phyloP scores from a whole-genome alignment of 2,888 invertebrate species.

The Monoplex corrugatus region DNA sequence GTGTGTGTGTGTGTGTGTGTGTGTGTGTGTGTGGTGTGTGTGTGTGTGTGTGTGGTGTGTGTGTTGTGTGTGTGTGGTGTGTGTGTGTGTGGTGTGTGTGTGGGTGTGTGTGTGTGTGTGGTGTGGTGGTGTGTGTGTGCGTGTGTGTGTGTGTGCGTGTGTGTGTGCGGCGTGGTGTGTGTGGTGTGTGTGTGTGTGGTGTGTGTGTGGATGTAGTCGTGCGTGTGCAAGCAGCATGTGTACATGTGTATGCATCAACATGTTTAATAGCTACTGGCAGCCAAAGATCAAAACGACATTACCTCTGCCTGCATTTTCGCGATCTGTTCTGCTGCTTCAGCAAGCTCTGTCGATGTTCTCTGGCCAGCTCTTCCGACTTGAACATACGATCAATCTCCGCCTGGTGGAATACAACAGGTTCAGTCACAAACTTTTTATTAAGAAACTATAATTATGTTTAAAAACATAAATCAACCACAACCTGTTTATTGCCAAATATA shows the following conservation, averaged over 20 bases:
- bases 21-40: neutral
- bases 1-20: too few species aligned
- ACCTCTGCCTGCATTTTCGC: slow-evolving; percentile 62
- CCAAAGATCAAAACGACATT: neutral
- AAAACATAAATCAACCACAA: too few species aligned
- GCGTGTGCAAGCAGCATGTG: neutral
- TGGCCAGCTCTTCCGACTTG: slow-evolving; percentile 77
- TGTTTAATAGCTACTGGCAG: neutral
- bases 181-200: neutral
- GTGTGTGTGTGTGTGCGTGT: neutral
- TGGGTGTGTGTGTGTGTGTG: neutral
- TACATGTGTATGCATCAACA: neutral
- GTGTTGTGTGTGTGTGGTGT: too few species aligned
- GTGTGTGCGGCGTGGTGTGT: too few species aligned
- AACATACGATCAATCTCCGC: slow-evolving; percentile 86
- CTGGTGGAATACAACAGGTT: slow-evolving; percentile 73
- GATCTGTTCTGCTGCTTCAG: slow-evolving; percentile 78
- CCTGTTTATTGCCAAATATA: too few species aligned
- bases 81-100: too few species aligned
- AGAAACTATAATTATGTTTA: too few species aligned
- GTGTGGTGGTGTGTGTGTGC: neutral
- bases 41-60: slow-evolving; percentile 1
- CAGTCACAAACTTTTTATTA: neutral
- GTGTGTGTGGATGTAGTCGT: neutral
- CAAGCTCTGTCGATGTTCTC: slow-evolving; percentile 75